Evolutionary conservation across 2,113 vertebrate species (phyloP).

Genomic region (Corvus moneduloides): DNA sequence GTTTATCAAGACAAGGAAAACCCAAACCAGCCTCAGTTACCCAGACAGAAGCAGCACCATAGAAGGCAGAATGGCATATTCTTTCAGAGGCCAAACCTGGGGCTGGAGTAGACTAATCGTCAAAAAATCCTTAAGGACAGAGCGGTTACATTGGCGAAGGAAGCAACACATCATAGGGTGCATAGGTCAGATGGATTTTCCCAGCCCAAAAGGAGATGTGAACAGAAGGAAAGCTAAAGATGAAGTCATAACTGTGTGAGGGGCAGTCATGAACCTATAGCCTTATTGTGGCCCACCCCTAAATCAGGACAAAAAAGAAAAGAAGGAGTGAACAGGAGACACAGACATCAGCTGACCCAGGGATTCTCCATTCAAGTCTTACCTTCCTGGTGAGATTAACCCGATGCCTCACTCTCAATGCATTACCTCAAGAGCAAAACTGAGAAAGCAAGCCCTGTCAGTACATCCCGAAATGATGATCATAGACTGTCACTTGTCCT

Average conservation of each 20-base stretch:
- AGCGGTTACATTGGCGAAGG: accelerated
- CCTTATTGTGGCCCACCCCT: neutral
- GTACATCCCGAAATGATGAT: neutral
- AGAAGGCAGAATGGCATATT: neutral
- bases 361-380: neutral
- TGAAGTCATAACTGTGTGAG: neutral
- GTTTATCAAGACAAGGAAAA: neutral
- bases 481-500: neutral
- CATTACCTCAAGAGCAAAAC: neutral
- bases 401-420: neutral
- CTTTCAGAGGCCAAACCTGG: neutral
- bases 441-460: neutral
- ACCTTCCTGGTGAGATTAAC: neutral
- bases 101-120: neutral
- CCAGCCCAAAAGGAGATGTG: neutral
- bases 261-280: neutral
- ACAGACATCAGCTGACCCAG: neutral
- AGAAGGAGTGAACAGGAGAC: neutral
- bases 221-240: neutral
- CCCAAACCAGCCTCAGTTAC: neutral
- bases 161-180: accelerated
- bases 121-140: neutral
- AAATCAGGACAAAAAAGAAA: neutral
- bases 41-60: neutral
- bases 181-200: neutral